A percentile compares a stretch with the other conserved stretches of the same genome.
Evolutionary conservation across 2,797 vertebrate genomes (phyloP).

Genomic region (Cacajao melanocephalus): DNA sequence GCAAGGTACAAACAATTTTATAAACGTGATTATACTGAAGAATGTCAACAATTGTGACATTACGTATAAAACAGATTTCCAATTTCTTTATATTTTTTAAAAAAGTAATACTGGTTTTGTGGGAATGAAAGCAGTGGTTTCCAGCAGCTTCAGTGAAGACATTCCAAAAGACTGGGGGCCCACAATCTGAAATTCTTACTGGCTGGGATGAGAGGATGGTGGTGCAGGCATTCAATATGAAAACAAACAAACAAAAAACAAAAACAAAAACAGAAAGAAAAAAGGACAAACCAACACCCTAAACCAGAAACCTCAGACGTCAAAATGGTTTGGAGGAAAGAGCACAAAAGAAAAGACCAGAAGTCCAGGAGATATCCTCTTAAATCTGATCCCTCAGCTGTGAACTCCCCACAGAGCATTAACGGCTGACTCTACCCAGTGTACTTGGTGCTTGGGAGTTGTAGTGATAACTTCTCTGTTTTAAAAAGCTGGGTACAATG

Average conservation of each 20-base stretch:
- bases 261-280: conserved; percentile 47
- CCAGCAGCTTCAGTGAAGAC: conserved; percentile 82
- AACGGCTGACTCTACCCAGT: conserved; percentile 39
- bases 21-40: conserved; percentile 82
- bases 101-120: conserved; percentile 78
- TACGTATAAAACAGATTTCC: conserved; percentile 82
- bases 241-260: neutral
- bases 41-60: conserved; percentile 84
- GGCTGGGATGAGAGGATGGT: neutral
- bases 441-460: conserved; percentile 34
- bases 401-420: conserved; percentile 22
- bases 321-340: conserved; percentile 55
- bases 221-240: neutral
- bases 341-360: conserved; percentile 72
- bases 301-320: conserved; percentile 47
- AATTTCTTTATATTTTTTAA: conserved; percentile 40
- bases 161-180: conserved; percentile 77
- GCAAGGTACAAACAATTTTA: conserved; percentile 88
- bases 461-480: conserved; percentile 68
- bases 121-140: conserved; percentile 82
- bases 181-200: conserved; percentile 68
- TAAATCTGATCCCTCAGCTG: conserved; percentile 65
- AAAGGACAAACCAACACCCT: neutral
- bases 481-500: conserved; percentile 64
- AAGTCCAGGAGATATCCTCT: conserved; percentile 68